phyloP scores from a whole-genome alignment of 2,888 invertebrate genomes.

The Lasioglossum morio region DNA sequence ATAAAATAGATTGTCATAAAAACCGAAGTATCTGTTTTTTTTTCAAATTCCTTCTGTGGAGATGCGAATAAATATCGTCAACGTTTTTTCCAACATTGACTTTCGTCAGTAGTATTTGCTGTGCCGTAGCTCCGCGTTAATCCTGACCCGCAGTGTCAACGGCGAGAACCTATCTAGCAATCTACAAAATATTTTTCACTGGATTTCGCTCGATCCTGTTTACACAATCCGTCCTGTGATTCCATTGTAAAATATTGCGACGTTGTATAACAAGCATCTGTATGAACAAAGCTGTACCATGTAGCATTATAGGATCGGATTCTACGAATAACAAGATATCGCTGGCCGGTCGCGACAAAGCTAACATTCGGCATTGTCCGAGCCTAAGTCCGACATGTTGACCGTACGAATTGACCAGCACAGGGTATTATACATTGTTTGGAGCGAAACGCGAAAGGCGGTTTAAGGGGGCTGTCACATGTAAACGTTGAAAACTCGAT shows the following conservation, averaged over 20 bases:
- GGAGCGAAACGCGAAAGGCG: background rate
- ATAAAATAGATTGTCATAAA: background rate
- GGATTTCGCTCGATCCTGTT: background rate
- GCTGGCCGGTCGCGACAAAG: background rate
- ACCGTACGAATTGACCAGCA: background rate
- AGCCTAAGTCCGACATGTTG: background rate
- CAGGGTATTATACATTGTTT: background rate
- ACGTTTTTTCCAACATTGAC: background rate
- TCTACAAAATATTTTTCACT: background rate
- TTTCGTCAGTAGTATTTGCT: background rate
- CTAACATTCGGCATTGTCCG: background rate
- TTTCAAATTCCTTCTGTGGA: background rate
- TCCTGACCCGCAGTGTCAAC: background rate
- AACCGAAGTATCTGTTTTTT: background rate
- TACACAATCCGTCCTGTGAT: background rate
- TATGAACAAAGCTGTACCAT: background rate
- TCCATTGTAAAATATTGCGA: background rate
- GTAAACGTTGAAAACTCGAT: background rate
- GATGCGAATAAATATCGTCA: background rate
- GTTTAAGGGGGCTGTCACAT: background rate
- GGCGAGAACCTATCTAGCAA: background rate
- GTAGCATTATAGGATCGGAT: background rate
- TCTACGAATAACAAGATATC: background rate
- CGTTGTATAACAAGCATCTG: background rate
- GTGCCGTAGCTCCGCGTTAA: background rate